Conservation (phyloP, 2,797 vertebrate species). For the Eidolon dupreanum region DNA sequence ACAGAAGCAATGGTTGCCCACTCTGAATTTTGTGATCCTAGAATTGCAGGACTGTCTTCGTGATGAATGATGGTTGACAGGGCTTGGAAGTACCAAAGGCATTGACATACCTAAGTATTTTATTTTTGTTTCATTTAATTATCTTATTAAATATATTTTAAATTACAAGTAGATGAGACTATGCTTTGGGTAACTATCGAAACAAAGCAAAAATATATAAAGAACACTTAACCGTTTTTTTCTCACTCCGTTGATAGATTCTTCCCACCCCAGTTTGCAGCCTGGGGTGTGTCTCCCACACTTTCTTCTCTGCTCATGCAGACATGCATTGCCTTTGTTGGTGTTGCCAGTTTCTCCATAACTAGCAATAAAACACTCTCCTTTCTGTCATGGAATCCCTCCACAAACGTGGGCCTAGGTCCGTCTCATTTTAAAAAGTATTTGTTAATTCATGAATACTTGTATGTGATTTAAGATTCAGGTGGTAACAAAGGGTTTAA, state of each 20-base stretch:
- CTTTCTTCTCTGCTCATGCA: background rate
- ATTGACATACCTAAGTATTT: background rate
- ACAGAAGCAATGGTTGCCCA: background rate
- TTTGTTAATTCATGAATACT: background rate
- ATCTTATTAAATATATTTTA: background rate
- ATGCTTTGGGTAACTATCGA: background rate
- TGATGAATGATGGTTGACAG: background rate
- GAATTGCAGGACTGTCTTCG: background rate
- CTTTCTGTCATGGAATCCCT: background rate
- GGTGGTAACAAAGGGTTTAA: background rate
- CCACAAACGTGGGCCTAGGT: background rate
- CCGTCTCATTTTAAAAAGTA: background rate
- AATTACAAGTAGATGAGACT: background rate
- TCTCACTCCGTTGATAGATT: fast-evolving
- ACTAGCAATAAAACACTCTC: background rate
- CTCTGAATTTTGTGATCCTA: background rate
- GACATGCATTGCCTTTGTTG: background rate
- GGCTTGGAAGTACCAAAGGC: background rate
- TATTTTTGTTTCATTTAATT: background rate
- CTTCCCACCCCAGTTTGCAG: background rate
- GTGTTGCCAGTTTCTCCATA: background rate
- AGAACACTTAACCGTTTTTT: background rate
- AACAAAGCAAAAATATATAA: background rate
- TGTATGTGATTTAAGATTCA: background rate
- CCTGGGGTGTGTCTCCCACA: background rate